Base-by-base conservation (phyloP, 2,113 vertebrate species). In the Phoxinus phoxinus region DNA sequence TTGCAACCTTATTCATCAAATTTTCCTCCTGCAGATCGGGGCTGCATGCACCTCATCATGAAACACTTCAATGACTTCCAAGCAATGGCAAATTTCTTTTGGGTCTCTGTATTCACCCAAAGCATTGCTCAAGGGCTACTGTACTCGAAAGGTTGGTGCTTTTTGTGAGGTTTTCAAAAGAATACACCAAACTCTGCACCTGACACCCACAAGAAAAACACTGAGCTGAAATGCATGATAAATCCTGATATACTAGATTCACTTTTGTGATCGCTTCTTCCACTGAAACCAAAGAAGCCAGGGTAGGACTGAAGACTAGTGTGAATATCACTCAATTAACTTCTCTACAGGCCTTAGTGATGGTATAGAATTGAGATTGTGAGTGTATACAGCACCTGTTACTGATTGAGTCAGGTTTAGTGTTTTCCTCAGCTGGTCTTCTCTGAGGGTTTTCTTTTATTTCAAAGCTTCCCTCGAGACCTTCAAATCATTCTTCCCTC, bases 211-310 rank as follows among this genome's bases (percentile, higher is more conserved):
- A 80, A 44, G 7, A 81, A 61, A 80, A 81, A 27, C n/a, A 46
- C 3, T 65, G 35, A 25, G 32, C 13, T 78, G 25, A 85, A 86
- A 74, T 72, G 23, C 7, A 69, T 75, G 75, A 90, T 87, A 84
- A 78, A 84, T 88, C 85, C 81, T 67, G 11, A 17, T 21, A 88
- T 80, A n/a, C n/a, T n/a, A 85, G 32, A 85, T 81, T 84, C 17
- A 81, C 59, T 80, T 85, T 73, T 79, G 5, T 19, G 21, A 76
- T 74, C 56, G 61, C 85, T 84, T 41, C 48, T 35, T 48, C 59
- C 32, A 21, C 25, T 25, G 25, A 25, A 44, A 84, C 71, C 13
- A 63, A 69, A 84, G 41, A n/a, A n/a, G 41, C 35, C 27, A 41
- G 44, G 27, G 27, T 41, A 80, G 41, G 79, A 67, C 4, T 11